Evolutionary conservation across 2,888 invertebrate species (phyloP), one percentile per base, ranked within the genome.

Genomic region (Schrankia costaestrigalis): DNA sequence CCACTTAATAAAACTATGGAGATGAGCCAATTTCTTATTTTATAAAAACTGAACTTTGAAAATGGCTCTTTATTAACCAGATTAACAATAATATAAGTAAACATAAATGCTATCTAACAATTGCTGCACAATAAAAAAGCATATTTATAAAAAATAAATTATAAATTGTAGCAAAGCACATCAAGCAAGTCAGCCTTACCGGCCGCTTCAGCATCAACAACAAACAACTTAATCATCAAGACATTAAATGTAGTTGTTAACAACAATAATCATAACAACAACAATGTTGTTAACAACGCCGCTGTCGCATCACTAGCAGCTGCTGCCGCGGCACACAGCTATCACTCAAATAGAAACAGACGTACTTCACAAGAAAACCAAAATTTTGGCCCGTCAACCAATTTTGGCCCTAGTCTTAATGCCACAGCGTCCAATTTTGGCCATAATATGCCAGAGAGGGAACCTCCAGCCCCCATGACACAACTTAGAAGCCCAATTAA

Each of bases 201-300:
- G 3, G 48, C 53, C 26, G 61, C 70, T 26, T 84, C 89, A 31
- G 88, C 88, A 44, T 88, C 89, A 39, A 84, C 89, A 30, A 89
- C 89, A 38, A 89, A 88, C 80, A 89, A 79, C 71, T 73, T 89
- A 46, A 83, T 86, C 56, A 87, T 85, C 78, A 88, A 85, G 78
- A 88, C 82, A 46, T 60, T 85, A 32, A 88, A 83, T 61, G 89
- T 86, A 63, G 88, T 87, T 47, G 90, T 84, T 31, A 89, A 86
- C 67, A 88, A 89, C 80, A 83, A 89, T 72, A 84, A 89, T 58
- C 82, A 89, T 63, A 80, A 86, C 72, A 83, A 89, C 76, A 83
- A 89, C 65, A 87, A 89, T 41, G 84, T 89, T 13, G 78, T 89
- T 48, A 88, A 89, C 71, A 83, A 89, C 68, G 85, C 89, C 41